Evolutionary conservation across 2,797 vertebrate genomes (phyloP), one percentile per base, ranked within the genome.

Genomic region (Fistularia commersonii): DNA sequence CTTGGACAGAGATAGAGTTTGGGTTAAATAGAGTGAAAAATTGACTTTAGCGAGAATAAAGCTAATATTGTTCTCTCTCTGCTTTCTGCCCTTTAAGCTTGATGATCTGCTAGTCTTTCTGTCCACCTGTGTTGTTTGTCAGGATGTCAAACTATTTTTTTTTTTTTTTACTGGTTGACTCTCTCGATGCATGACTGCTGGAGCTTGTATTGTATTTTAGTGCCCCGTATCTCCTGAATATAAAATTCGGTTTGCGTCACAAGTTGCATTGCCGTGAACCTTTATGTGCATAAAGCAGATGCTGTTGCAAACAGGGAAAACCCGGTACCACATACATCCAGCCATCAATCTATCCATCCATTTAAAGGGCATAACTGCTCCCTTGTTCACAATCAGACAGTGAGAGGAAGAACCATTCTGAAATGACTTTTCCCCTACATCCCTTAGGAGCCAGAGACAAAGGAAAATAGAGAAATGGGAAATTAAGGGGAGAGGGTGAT

Each of bases 391-490:
- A 47, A 48, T 58, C 49, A 69, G 51, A 57, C 45, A 49, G 41
- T 73, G 45, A 34, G 39, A 62, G 54, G 57, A 67, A 50, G 65
- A 64, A 56, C 36, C 32, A 8, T 47, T 61, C 66, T 55, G 49
- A 54, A 52, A 51, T 58, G 43, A 49, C 35, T 45, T 48, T 53
- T 52, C 56, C 51, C 23, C 40, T 71, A 33, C 38, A 55, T 72
- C 75, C 74, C 78, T 34, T 57, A 78, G 70, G 77, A 79, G 37
- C 15, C 7, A 45, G 62, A 76, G 77, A 84, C 81, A 81, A 81
- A 80, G 79, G 66, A 73, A 78, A 82, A 74, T 51, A 23, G 46
- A 53, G 59, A 69, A 65, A 66, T 73, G 74, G 74, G 54, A 80
- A 76, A 84, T 76, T 72, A 77, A 71, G 60, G 66, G 56, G 52